phyloP scores from a whole-genome alignment of 2,797 vertebrate genomes.

The Eospalax fontanierii region DNA sequence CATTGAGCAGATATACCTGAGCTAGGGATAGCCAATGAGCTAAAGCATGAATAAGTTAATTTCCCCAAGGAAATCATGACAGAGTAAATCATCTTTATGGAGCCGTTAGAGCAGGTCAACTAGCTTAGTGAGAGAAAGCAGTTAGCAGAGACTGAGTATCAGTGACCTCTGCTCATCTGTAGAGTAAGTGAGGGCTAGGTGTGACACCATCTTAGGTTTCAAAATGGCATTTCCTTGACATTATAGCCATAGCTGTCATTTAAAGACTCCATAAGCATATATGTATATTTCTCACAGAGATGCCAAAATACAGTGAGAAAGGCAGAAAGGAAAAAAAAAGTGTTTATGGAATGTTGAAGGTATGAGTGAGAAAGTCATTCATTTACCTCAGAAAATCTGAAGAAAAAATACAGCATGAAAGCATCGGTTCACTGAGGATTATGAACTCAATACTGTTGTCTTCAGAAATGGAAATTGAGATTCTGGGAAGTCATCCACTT shows the following conservation, averaged over 20 bases:
- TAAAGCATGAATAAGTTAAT: constrained; percentile 52
- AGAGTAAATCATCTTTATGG: background rate
- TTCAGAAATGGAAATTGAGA: constrained; percentile 26
- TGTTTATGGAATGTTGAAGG: constrained; percentile 1
- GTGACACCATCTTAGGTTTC: constrained; percentile 17
- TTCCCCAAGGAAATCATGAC: background rate
- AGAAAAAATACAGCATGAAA: background rate
- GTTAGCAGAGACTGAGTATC: background rate
- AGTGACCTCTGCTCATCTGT: background rate
- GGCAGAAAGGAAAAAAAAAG: background rate
- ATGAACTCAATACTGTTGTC: background rate
- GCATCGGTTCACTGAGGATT: background rate
- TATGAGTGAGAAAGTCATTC: background rate
- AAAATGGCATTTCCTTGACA: constrained; percentile 19
- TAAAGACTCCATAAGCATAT: background rate
- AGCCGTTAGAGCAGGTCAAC: background rate
- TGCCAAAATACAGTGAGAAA: background rate
- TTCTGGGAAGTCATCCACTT: constrained; percentile 10
- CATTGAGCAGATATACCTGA: constrained; percentile 16
- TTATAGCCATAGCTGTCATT: background rate
- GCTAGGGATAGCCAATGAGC: background rate
- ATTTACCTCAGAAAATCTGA: background rate
- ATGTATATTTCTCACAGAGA: background rate
- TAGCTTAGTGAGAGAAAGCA: background rate
- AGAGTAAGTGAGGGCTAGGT: background rate